Evolutionary conservation across 2,113 vertebrate species (phyloP).

Genomic region (Smithornis capensis): DNA sequence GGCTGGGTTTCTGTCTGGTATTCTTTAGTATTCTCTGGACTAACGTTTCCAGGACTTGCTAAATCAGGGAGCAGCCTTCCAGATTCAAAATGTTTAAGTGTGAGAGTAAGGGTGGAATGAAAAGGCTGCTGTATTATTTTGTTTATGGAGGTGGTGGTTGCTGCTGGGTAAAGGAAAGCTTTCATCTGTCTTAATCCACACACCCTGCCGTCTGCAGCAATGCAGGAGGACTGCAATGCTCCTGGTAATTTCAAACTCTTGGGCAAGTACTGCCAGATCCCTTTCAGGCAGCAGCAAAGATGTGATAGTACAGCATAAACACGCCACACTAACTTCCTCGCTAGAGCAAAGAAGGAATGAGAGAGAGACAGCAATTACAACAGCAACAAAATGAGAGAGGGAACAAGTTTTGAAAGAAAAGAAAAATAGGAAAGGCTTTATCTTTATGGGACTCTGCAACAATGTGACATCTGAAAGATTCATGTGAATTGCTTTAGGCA

Average conservation of each 20-base stretch:
- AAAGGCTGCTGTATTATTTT: neutral
- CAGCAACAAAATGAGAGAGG: neutral
- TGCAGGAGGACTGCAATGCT: neutral
- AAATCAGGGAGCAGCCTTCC: neutral
- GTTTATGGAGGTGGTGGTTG: neutral
- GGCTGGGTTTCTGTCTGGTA: neutral
- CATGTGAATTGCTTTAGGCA: neutral
- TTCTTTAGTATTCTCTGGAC: neutral
- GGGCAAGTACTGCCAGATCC: neutral
- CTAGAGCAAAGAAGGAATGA: fast-evolving
- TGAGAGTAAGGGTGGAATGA: neutral
- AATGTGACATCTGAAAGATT: conserved; percentile 17
- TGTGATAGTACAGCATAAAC: neutral
- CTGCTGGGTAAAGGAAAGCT: neutral
- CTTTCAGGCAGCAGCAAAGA: neutral
- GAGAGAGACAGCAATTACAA: neutral
- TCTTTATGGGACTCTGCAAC: neutral
- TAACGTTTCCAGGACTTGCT: neutral
- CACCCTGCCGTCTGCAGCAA: neutral
- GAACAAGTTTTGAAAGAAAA: conserved; percentile 5
- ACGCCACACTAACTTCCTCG: fast-evolving
- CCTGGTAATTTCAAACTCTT: neutral
- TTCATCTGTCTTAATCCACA: neutral
- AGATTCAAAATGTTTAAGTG: neutral
- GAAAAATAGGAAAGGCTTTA: conserved; percentile 11